Base-by-base conservation (phyloP, 2,797 vertebrate genomes). In the Danio aesculapii region DNA sequence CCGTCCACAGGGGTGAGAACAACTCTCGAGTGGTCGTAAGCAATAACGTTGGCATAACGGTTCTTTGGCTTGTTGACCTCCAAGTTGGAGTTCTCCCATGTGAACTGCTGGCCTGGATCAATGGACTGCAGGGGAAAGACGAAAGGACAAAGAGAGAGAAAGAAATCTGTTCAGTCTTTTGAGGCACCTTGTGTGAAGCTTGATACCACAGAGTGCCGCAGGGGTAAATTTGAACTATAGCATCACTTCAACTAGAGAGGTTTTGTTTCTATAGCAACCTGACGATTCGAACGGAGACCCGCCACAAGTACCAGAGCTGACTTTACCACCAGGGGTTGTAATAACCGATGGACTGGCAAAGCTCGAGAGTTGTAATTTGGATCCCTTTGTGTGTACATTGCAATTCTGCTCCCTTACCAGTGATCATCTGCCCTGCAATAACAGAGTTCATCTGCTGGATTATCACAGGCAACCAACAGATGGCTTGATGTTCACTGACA, bases 41-140 rank as follows among this genome's bases (percentile, higher is more conserved):
- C 96, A 0, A 98, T 98, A 67, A 99, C 97, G 0, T 99, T 99
- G 84, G 98, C 98, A 73, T 99, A 99, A 88, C 98, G 98, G 85
- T 99, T 99, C 94, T 99, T 99, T 9, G 97, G 96, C 90, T 98
- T 99, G 88, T 99, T 99, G 86, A 99, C 96, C 87, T 99, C 98
- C 87, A 98, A 92, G 92, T 98, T 99, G 76, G 98, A 99, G 84
- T 99, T 95, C 91, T 99, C 97, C 98, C 98, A 99, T 0, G 97
- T 99, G 91, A 99, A 99, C 91, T 98, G 97, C 90, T 98, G 98
- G 39, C 97, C 96, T 0, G 98, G 97, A 89, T 99, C 98, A 79
- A 99, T 91, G 83, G 97, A 98, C 97, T 98, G 88, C 5, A 73
- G 79, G 66, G 44, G 86, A 67, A 49, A 79, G 46, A 63, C 10